phyloP scores from a whole-genome alignment of 53 echinoderm and acorn worm genomes.

The Echinarachnius parma region DNA sequence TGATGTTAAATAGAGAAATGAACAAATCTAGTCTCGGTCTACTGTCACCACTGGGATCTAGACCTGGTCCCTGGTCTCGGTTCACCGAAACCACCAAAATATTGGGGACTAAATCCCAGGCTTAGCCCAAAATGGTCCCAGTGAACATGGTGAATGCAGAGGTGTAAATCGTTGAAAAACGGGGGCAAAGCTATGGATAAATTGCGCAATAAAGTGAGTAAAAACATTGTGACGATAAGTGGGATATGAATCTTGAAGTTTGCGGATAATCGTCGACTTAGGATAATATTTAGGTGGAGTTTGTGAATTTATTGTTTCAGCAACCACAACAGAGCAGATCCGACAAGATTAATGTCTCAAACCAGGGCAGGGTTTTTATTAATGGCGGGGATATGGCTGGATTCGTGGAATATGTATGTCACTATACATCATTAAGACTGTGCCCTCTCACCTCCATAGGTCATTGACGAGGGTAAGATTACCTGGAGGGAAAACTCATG shows the following conservation, averaged over 20 bases:
- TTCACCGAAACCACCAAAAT: slow-evolving; percentile 22
- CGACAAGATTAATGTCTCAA: slow-evolving; percentile 36
- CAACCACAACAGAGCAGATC: slow-evolving; percentile 32
- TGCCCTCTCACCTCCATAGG: no score
- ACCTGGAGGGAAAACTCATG: no score
- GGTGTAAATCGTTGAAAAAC: slow-evolving; percentile 44
- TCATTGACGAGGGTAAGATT: no score
- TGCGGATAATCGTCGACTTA: slow-evolving; percentile 12
- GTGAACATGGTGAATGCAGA: slow-evolving; percentile 11
- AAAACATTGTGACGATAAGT: slow-evolving; percentile 12
- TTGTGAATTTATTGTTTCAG: slow-evolving; percentile 35
- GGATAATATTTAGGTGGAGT: no score
- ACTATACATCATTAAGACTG: slow-evolving; percentile 29
- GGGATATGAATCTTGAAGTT: slow-evolving; percentile 17
- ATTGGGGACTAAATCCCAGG: slow-evolving; percentile 34
- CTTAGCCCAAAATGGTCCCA: slow-evolving; percentile 17
- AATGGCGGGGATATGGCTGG: no score
- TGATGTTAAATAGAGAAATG: no score
- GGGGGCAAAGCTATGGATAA: background rate
- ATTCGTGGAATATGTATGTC: slow-evolving; percentile 48
- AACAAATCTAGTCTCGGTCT: no score
- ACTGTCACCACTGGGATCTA: no score
- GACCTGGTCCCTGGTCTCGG: slow-evolving; percentile 31
- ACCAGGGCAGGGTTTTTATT: background rate
- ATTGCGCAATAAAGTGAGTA: background rate